Percentiles rank a stretch among this genome's conserved stretches.
Evolutionary conservation across 2,888 invertebrate species (phyloP).

Genomic region (Rhopalosiphum nymphaeae): DNA sequence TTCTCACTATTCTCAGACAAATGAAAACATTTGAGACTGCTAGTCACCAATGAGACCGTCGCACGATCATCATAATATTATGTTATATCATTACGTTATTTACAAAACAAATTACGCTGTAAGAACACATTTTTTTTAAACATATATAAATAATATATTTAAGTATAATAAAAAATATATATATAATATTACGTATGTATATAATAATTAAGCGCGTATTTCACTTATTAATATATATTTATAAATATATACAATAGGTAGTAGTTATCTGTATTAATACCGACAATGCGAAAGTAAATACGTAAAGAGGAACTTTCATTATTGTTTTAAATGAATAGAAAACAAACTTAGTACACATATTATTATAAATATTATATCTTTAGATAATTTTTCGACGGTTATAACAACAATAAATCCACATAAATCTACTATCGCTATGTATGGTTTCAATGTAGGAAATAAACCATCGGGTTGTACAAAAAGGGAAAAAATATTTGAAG

Average conservation of each 20-base stretch:
- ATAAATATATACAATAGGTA: background rate
- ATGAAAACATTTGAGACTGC: background rate
- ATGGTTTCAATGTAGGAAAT: background rate
- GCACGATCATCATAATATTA: background rate
- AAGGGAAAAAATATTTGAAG: background rate
- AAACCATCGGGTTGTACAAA: background rate
- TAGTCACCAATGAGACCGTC: background rate
- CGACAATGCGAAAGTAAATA: constrained; percentile 50
- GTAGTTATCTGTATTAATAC: constrained; percentile 46
- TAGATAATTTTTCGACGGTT: background rate
- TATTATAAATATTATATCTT: background rate
- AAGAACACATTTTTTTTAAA: background rate
- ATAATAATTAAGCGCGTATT: constrained; percentile 26
- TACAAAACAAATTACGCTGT: background rate
- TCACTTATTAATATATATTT: background rate
- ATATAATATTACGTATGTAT: constrained; percentile 12
- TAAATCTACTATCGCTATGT: background rate
- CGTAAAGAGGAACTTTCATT: constrained; percentile 62
- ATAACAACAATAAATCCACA: constrained; percentile 16
- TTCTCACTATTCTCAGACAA: too few species aligned
- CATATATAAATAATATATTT: constrained; percentile 22
- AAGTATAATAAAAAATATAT: constrained; percentile 22
- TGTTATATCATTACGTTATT: background rate
- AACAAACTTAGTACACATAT: constrained; percentile 26
- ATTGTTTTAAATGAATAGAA: constrained; percentile 38